Base-by-base conservation (phyloP, 2,888 invertebrate species). In the Parascotia fuliginaria region DNA sequence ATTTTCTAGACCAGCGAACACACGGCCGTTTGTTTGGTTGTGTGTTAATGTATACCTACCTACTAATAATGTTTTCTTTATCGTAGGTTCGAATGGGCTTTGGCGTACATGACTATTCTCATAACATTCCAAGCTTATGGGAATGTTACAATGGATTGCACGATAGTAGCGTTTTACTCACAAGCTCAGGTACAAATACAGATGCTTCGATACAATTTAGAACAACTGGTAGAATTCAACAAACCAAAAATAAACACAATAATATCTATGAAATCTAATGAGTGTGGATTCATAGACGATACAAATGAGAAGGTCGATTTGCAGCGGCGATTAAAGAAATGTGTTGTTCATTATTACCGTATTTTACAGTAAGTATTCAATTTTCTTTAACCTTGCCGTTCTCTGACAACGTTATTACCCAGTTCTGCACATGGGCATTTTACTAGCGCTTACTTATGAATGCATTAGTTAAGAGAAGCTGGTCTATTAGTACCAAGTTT, bases 91-190 rank as follows among this genome's bases (percentile, higher is more conserved):
- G 75, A 74, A 50, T 16, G 84, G 42, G 76, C 76, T 0, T 53
- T 78, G 15, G 58, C 75, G 1, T 87, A 83, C 55, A 81, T 85
- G 77, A 69, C 72, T 3, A 51, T 83, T 12, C 44, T 79, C 12
- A 79, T 87, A 56, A 73, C 73, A 7, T 49, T 81, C 7, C 88
- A 88, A 78, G 90, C 76, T 0, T 85, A 77, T 41, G 87, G 82
- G 0, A 81, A 87, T 50, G 81, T 81, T 1, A 85, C 87, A 4
- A 77, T 88, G 84, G 89, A 90, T 44, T 88, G 88, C 38, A 86
- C 83, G 1, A 83, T 90, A 9, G 84, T 85, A 1, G 75, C 82
- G 3, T 83, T 89, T 37, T 88, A 81, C 57, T 75, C 83, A 0
- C 87, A 86, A 71, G 82, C 80, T 13, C 81, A 75, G 54, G 77